phyloP scores from a whole-genome alignment of 2,888 invertebrate genomes.

The Thecocarcelia acutangulata region DNA sequence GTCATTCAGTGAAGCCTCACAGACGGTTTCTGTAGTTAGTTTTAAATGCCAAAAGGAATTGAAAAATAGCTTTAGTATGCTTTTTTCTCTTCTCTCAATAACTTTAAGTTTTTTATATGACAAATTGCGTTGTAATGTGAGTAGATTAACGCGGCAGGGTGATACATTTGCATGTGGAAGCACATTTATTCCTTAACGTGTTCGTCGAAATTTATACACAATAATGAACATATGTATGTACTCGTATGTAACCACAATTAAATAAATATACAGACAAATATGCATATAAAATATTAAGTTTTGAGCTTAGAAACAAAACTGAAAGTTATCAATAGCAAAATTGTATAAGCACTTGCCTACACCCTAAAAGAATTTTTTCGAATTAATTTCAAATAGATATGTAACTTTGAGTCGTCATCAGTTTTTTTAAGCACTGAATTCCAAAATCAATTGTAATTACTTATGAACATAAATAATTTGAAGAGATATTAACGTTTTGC shows the following conservation, averaged over 20 bases:
- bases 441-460: too few species aligned
- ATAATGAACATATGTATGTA: slow-evolving; percentile 1
- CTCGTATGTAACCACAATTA: neutral
- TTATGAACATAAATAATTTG: too few species aligned
- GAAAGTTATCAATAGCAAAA: too few species aligned
- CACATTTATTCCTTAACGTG: slow-evolving; percentile 70
- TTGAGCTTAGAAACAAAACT: too few species aligned
- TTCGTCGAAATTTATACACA: slow-evolving; percentile 31
- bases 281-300: too few species aligned
- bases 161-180: slow-evolving; percentile 71
- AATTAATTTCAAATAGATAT: too few species aligned
- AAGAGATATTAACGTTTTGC: too few species aligned
- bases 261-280: too few species aligned
- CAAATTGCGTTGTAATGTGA: slow-evolving; percentile 73
- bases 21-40: slow-evolving; percentile 4
- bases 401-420: too few species aligned
- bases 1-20: slow-evolving; percentile 27
- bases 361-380: too few species aligned
- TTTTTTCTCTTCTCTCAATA: slow-evolving; percentile 17
- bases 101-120: slow-evolving; percentile 54
- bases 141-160: slow-evolving; percentile 72
- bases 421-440: too few species aligned
- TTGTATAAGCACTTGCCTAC: too few species aligned
- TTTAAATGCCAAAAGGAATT: slow-evolving; percentile 17
- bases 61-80: slow-evolving; percentile 12